Evolutionary conservation across 1,140 invertebrate species (phyloP).

Genomic region (Heterodera carotae): DNA sequence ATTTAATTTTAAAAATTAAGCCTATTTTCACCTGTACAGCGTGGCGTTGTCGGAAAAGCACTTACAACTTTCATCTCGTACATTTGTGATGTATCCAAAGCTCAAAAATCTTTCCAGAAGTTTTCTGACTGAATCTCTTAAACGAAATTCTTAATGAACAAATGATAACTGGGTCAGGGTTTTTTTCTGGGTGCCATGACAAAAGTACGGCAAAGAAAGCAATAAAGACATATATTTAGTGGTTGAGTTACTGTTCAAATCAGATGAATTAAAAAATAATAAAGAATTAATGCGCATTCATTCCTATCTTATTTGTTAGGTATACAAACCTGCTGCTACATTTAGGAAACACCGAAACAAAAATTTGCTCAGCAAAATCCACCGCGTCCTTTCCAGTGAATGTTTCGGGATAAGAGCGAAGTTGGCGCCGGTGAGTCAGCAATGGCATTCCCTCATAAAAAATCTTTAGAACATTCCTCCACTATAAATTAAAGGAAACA

Average conservation of each 20-base stretch:
- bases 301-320: no score
- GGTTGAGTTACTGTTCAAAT: no score
- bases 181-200: no score
- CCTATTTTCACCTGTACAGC: neutral
- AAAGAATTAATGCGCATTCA: no score
- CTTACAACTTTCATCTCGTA: neutral
- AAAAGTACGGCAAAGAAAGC: no score
- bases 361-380: neutral
- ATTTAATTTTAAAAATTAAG: neutral
- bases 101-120: neutral
- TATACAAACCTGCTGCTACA: neutral
- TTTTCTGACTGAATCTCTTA: neutral
- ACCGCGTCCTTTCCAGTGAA: slow-evolving; percentile 17
- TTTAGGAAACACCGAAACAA: neutral
- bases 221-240: no score
- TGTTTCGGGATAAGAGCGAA: neutral
- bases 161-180: no score
- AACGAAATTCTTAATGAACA: neutral
- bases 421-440: neutral
- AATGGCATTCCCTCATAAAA: neutral
- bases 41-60: slow-evolving; percentile 6
- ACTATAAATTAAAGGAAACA: neutral
- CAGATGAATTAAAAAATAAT: no score
- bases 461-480: neutral
- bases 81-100: slow-evolving; percentile 7